Conservation (phyloP, 2,113 vertebrate genomes). For the Aegotheles bennettii region DNA sequence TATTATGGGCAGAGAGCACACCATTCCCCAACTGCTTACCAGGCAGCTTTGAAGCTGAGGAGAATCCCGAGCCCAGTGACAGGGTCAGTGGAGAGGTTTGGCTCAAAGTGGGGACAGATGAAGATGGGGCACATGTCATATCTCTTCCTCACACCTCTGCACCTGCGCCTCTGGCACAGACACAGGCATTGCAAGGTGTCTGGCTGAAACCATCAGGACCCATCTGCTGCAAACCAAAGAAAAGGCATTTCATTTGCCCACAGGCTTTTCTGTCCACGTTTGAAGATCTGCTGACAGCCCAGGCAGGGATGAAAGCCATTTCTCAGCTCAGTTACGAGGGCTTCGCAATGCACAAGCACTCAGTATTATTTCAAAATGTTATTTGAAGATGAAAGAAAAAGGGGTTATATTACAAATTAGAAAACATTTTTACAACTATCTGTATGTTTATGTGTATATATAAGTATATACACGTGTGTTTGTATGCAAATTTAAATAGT, state of each 20-base stretch:
- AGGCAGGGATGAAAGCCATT: not conserved
- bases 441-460: not conserved
- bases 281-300: not conserved
- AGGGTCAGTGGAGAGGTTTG: not conserved
- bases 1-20: not conserved
- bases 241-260: not conserved
- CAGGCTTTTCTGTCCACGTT: not conserved
- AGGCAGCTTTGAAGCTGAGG: not conserved
- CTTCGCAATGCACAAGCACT: not conserved
- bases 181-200: not conserved
- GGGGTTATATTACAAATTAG: not conserved
- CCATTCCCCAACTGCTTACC: not conserved
- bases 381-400: not conserved
- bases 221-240: not conserved
- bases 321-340: accelerated
- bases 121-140: accelerated
- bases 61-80: not conserved
- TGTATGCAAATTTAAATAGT: not conserved
- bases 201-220: not conserved
- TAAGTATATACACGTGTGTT: not conserved
- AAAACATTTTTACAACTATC: not conserved
- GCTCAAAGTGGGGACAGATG: not conserved
- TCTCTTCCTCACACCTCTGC: not conserved
- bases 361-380: not conserved
- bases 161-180: not conserved